phyloP scores from a whole-genome alignment of 2,113 vertebrate species.

The Rhadina sibilatrix region DNA sequence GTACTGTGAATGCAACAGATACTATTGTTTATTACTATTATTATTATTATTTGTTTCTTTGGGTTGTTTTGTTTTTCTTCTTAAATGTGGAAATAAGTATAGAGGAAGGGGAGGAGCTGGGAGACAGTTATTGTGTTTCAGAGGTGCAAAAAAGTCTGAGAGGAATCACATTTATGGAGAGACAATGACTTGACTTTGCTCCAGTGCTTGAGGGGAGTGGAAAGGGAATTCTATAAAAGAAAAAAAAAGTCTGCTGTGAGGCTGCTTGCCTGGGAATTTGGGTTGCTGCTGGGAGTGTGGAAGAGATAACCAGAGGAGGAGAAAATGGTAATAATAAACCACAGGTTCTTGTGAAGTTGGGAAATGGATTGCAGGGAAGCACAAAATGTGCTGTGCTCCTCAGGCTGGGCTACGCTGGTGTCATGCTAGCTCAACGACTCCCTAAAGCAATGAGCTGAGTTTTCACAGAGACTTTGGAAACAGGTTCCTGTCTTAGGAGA shows the following conservation, averaged over 20 bases:
- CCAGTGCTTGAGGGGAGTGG: not conserved
- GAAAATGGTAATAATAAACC: slow-evolving; percentile 13
- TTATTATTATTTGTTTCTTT: not conserved
- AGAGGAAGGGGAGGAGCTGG: not conserved
- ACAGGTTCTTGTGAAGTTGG: not conserved
- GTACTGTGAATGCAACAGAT: not conserved
- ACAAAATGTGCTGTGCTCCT: not conserved
- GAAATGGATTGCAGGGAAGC: not conserved
- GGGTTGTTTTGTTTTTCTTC: not conserved
- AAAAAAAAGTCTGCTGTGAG: not conserved
- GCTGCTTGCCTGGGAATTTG: not conserved
- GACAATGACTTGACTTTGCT: not conserved
- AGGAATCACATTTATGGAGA: not conserved
- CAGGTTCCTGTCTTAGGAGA: slow-evolving; percentile 33
- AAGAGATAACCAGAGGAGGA: not conserved
- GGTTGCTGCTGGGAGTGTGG: not conserved
- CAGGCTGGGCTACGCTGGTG: not conserved
- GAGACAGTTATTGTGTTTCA: not conserved
- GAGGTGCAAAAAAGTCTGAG: not conserved
- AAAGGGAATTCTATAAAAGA: not conserved
- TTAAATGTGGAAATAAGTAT: not conserved
- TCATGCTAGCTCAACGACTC: not conserved
- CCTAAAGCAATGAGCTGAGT: slow-evolving; percentile 7
- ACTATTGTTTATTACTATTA: too few species aligned
- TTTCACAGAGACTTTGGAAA: slow-evolving; percentile 51